Conservation (phyloP, 2,888 invertebrate species). For the Serripes groenlandicus region DNA sequence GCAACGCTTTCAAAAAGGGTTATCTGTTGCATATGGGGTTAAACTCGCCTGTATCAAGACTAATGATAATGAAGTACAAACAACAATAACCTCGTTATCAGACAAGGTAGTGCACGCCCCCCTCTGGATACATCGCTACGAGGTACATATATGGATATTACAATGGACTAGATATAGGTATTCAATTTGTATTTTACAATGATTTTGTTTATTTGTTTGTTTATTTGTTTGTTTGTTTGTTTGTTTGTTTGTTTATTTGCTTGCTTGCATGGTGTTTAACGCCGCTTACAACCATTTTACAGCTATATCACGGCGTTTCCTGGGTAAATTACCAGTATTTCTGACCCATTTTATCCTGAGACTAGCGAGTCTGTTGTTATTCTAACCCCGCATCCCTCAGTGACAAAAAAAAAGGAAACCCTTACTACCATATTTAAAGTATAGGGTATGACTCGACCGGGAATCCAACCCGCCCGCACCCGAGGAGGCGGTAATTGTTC, state of each 20-base stretch:
- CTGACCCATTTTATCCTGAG: no score
- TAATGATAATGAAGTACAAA: neutral
- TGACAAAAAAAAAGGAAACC: no score
- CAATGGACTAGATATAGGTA: neutral
- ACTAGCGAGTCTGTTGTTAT: no score
- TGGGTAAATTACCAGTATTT: no score
- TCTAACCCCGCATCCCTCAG: no score
- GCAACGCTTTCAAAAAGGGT: neutral
- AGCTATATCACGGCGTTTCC: neutral
- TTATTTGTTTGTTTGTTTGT: neutral
- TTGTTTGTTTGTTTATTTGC: neutral
- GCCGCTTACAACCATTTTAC: neutral
- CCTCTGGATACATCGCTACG: neutral
- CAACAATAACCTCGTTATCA: neutral
- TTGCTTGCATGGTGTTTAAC: neutral
- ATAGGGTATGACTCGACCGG: no score
- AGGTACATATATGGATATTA: conserved; percentile 14
- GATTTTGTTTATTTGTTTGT: neutral
- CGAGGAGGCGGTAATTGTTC: no score
- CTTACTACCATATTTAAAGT: no score
- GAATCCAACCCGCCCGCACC: no score
- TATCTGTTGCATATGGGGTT: neutral
- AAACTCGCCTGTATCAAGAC: neutral
- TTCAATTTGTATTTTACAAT: neutral
- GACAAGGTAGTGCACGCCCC: conserved; percentile 4